These are phyloP conservation scores for Zaprionus taronus DNA, from an alignment of 1,140 invertebrate species.

Conservation along the genomic window DNA sequence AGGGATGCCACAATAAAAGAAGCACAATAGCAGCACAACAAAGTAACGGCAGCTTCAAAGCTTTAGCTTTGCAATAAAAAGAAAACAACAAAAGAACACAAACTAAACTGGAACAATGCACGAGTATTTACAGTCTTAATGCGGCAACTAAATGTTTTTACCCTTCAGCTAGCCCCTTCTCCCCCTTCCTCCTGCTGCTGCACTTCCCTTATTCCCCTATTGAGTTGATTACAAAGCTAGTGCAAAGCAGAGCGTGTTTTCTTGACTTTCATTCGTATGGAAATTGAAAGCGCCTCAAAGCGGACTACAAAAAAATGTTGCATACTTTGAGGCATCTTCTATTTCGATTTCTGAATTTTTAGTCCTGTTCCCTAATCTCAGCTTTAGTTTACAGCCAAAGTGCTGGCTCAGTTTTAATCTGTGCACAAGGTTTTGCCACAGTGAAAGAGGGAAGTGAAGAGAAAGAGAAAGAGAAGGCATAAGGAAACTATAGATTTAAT, in stretches of 20 bases:
- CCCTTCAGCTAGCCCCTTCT: neutral
- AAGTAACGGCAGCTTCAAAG: constrained; percentile 6
- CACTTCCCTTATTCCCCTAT: neutral
- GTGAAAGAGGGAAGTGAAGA: neutral
- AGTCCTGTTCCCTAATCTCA: neutral
- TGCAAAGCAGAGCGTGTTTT: neutral
- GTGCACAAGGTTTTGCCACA: neutral
- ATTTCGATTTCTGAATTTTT: neutral
- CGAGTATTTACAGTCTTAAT: constrained; percentile 40
- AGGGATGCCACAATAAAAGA: constrained; percentile 13
- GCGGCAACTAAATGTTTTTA: constrained; percentile 31
- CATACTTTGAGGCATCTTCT: neutral
- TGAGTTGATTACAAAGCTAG: constrained; percentile 28
- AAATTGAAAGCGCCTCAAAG: constrained; percentile 8
- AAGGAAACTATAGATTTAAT: neutral
- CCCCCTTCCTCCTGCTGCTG: too few species aligned
- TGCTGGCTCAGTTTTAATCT: neutral
- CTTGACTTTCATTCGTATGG: constrained; percentile 7
- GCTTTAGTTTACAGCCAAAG: neutral
- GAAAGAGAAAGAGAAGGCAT: too few species aligned
- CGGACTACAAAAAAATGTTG: neutral
- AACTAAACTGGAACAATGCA: constrained; percentile 29
- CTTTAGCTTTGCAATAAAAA: neutral
- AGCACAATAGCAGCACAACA: constrained; percentile 1
- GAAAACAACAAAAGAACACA: constrained; percentile 14